These are phyloP conservation scores for Carassius auratus DNA, from an alignment of 2,113 vertebrate genomes.

Conservation along the genomic window DNA sequence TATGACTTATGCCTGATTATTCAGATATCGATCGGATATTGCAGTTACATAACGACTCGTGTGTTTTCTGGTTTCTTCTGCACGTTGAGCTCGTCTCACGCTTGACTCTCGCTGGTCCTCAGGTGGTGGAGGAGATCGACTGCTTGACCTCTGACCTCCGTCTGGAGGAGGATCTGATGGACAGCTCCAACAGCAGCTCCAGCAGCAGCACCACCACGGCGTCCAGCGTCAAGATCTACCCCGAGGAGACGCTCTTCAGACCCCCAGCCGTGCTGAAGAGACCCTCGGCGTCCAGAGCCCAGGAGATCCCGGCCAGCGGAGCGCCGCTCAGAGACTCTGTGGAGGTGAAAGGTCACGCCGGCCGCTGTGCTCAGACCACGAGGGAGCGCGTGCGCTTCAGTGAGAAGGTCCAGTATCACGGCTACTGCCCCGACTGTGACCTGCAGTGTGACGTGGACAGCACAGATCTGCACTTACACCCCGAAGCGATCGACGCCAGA, in stretches of 20 bases:
- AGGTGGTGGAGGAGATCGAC: constrained; percentile 98
- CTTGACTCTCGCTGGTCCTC: not conserved
- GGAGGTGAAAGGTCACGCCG: constrained; percentile 70
- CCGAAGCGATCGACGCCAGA: constrained; percentile 70
- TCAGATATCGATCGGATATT: not conserved
- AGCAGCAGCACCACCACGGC: constrained; percentile 84
- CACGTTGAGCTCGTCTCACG: no score
- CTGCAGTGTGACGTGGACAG: no score
- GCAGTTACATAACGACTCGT: not conserved
- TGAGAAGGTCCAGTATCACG: constrained; percentile 95
- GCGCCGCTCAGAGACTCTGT: no score
- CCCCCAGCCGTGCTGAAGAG: constrained; percentile 81
- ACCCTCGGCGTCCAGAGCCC: constrained; percentile 75
- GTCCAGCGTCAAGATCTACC: constrained; percentile 80
- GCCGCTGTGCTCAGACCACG: constrained; percentile 81
- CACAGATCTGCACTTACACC: constrained; percentile 81
- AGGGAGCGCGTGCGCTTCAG: constrained; percentile 91
- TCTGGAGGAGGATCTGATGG: constrained; percentile 94
- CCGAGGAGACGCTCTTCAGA: constrained; percentile 76
- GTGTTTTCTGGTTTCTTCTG: no score
- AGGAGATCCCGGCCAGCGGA: constrained; percentile 68
- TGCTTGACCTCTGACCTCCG: constrained; percentile 94
- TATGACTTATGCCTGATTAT: not conserved
- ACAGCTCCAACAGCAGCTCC: constrained; percentile 98
- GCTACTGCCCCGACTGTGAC: constrained; percentile 92